These are phyloP conservation scores for Malaclemys terrapin DNA, from an alignment of 2,113 vertebrate genomes.

Conservation along the genomic window DNA sequence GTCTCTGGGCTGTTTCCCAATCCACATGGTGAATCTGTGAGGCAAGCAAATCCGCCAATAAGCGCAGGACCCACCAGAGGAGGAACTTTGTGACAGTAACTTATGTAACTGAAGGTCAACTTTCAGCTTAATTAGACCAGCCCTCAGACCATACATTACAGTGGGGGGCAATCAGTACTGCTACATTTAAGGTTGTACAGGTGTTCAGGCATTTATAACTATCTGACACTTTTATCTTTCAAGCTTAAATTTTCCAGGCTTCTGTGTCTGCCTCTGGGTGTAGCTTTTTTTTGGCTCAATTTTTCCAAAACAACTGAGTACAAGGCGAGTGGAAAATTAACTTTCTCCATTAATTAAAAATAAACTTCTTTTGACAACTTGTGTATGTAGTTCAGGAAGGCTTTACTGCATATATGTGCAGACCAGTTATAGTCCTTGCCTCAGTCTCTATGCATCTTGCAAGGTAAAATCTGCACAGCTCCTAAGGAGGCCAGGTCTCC, in stretches of 20 bases:
- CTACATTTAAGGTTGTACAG: background rate
- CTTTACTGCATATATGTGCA: background rate
- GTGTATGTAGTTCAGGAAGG: background rate
- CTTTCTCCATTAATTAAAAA: background rate
- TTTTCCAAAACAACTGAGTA: no score
- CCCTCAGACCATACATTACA: background rate
- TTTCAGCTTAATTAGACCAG: no score
- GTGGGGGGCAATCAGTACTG: background rate
- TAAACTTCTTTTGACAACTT: background rate
- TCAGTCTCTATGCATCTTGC: background rate
- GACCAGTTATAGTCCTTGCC: background rate
- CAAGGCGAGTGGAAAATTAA: background rate
- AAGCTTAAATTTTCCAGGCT: background rate
- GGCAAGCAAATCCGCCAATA: no score
- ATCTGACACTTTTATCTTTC: background rate
- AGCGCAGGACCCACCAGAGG: no score
- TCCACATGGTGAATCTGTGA: no score
- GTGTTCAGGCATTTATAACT: background rate
- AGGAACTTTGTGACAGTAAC: no score
- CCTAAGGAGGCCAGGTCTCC: background rate
- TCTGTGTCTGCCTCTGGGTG: background rate
- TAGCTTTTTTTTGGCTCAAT: no score
- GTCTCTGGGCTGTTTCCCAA: no score
- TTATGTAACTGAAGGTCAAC: no score
- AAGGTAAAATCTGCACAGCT: background rate